phyloP scores from a whole-genome alignment of 2,888 invertebrate genomes.

The Hipparchia semele region DNA sequence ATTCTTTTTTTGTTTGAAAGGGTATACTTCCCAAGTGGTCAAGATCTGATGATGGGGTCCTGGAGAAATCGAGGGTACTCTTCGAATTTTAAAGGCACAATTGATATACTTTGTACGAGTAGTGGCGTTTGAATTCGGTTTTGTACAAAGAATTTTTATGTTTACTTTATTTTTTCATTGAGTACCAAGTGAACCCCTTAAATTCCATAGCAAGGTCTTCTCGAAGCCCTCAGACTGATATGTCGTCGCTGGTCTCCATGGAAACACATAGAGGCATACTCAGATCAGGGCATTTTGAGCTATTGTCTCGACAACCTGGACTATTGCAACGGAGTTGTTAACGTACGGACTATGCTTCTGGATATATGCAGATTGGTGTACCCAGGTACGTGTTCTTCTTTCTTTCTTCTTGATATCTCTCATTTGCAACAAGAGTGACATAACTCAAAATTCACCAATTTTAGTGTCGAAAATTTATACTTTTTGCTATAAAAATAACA shows the following conservation, averaged over 20 bases:
- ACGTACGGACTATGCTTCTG: slow-evolving; percentile 57
- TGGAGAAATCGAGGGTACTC: too few species aligned
- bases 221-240: slow-evolving; percentile 86
- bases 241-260: slow-evolving; percentile 87
- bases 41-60: too few species aligned
- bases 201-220: slow-evolving; percentile 68
- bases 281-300: slow-evolving; percentile 61
- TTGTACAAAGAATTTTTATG: too few species aligned
- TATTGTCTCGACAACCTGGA: slow-evolving; percentile 69
- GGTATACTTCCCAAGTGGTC: too few species aligned
- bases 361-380: slow-evolving; percentile 69
- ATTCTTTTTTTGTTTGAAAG: too few species aligned
- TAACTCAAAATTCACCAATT: too few species aligned
- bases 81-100: too few species aligned
- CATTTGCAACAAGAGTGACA: too few species aligned
- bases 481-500: too few species aligned
- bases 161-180: too few species aligned
- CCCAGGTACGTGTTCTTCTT: slow-evolving; percentile 55
- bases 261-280: slow-evolving; percentile 86
- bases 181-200: not conserved
- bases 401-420: not conserved
- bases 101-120: too few species aligned
- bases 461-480: too few species aligned
- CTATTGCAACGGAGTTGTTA: slow-evolving; percentile 62
- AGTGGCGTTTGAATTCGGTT: not conserved